phyloP scores from a whole-genome alignment of 1,140 invertebrate genomes.

The Limonius californicus region DNA sequence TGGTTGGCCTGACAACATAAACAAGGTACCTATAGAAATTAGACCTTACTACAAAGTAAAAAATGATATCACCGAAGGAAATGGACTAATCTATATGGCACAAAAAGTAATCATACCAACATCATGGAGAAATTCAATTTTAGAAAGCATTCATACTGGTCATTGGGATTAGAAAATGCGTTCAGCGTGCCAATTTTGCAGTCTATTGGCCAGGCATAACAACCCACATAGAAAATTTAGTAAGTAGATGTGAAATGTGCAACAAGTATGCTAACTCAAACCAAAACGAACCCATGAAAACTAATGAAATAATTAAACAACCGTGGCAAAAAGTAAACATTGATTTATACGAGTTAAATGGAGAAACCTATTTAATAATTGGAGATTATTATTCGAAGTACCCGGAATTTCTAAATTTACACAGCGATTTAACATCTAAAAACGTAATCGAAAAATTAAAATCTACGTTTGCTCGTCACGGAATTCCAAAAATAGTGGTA shows the following conservation, averaged over 20 bases:
- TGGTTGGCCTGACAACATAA: neutral
- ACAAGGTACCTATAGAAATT: neutral
- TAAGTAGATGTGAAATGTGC: neutral
- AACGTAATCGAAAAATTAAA: neutral
- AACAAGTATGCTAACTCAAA: constrained; percentile 7
- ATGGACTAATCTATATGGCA: neutral
- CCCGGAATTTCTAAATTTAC: neutral
- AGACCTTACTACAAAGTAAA: neutral
- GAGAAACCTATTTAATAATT: neutral
- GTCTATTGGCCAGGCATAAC: constrained; percentile 19
- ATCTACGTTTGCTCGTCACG: too few relatives aligned
- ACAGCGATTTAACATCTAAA: neutral
- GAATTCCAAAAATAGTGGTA: neutral
- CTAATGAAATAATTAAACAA: constrained; percentile 34
- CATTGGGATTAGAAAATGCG: neutral
- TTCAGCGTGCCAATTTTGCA: neutral
- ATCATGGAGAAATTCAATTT: neutral
- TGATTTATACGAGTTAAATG: constrained; percentile 33
- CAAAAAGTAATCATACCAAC: neutral
- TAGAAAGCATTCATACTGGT: neutral
- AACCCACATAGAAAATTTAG: constrained; percentile 1
- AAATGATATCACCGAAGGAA: neutral
- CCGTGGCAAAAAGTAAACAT: constrained; percentile 38
- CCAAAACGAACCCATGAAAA: constrained; percentile 32
- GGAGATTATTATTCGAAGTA: neutral